Percentiles rank a stretch among this genome's conserved stretches.
Conservation (phyloP, 2,113 vertebrate species). For the Anarhynchus alexandrinus region DNA sequence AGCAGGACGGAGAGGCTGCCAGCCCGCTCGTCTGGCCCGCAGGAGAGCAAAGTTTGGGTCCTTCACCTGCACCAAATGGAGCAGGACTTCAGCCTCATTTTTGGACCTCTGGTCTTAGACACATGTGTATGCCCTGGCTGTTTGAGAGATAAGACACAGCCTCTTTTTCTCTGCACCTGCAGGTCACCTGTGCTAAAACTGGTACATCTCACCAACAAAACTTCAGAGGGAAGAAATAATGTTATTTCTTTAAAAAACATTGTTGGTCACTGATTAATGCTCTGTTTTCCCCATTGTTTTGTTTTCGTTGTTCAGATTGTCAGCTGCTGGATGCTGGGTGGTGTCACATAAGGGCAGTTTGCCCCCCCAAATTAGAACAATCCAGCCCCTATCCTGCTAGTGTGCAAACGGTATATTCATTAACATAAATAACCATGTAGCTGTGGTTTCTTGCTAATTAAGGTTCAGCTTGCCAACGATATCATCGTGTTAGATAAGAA, state of each 20-base stretch:
- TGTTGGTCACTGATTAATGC: not conserved
- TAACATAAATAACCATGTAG: not conserved
- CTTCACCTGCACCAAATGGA: not conserved
- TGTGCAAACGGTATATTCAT: not conserved
- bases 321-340: not conserved
- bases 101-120: not conserved
- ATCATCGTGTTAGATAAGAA: not conserved
- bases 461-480: not conserved
- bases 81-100: not conserved
- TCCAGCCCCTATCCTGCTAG: not conserved
- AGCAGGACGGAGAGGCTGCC: not conserved
- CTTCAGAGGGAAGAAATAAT: not conserved
- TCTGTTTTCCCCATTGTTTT: not conserved
- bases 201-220: not conserved
- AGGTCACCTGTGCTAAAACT: not conserved
- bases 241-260: not conserved
- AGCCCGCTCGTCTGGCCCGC: not conserved
- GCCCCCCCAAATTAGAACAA: not conserved
- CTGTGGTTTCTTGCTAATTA: not conserved
- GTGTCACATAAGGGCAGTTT: not conserved
- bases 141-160: not conserved
- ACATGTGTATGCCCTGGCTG: accelerated
- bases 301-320: not conserved
- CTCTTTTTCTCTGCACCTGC: not conserved
- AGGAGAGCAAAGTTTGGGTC: not conserved